Evolutionary conservation across 2,797 vertebrate genomes (phyloP).

Genomic region (Aulostomus chinensis): DNA sequence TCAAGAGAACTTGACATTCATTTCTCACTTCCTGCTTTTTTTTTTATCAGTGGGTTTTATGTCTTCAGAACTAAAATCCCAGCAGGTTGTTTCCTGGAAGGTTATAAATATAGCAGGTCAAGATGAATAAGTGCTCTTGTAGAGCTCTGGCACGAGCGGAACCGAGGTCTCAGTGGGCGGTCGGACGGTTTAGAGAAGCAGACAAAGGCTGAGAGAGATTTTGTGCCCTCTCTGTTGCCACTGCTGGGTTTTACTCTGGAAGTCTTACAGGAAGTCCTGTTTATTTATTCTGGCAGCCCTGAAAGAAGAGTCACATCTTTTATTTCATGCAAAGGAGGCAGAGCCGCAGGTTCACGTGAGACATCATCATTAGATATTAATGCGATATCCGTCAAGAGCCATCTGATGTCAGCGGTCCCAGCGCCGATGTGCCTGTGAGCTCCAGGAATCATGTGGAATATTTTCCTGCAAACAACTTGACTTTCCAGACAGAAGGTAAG

Average conservation of each 20-base stretch:
- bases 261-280: conserved; percentile 30
- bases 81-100: no score
- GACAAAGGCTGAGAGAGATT: no score
- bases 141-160: no score
- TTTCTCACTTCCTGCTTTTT: no score
- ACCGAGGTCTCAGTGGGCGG: no score
- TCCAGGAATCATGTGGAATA: conserved; percentile 27
- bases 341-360: conserved; percentile 37
- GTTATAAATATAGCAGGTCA: no score
- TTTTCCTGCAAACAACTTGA: conserved; percentile 35
- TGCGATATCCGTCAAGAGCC: background rate
- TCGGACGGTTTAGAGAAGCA: no score
- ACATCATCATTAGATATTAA: background rate
- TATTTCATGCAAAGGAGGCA: conserved; percentile 18
- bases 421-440: background rate
- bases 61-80: no score
- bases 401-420: background rate
- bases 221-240: no score
- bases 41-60: no score
- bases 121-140: no score
- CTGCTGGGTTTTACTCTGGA: conserved; percentile 51
- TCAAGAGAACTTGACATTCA: no score
- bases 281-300: background rate
- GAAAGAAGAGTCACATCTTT: conserved; percentile 22
- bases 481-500: conserved; percentile 47